A percentile compares a stretch with the other conserved stretches of the same genome.
Conservation (phyloP, 2,797 vertebrate species). For the Pseudocheirus occidentalis region DNA sequence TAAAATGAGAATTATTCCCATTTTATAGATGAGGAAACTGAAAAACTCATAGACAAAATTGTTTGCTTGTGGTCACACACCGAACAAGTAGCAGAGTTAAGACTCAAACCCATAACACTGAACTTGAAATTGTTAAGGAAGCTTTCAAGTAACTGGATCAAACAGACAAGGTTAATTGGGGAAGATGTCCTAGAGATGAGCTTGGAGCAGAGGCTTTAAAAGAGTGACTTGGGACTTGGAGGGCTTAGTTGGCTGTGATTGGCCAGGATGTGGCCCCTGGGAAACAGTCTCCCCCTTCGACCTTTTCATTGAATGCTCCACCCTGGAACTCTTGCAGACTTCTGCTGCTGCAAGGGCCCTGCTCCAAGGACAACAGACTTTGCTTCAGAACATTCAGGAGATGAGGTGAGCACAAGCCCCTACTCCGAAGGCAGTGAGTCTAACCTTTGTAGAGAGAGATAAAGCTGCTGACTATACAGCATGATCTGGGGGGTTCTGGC, state of each 20-base stretch:
- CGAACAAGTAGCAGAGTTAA: background rate
- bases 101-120: background rate
- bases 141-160: background rate
- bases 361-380: slow-evolving; percentile 51
- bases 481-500: background rate
- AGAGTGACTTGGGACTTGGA: background rate
- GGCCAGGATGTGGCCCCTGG: background rate
- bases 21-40: background rate
- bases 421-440: background rate
- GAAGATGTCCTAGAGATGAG: background rate
- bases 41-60: background rate
- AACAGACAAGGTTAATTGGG: background rate
- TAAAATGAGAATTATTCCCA: background rate
- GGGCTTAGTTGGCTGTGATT: background rate
- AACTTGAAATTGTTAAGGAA: background rate
- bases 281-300: background rate
- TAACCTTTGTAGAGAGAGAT: background rate
- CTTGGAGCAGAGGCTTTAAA: background rate
- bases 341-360: slow-evolving; percentile 51
- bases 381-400: slow-evolving; percentile 59
- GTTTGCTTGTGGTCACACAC: background rate
- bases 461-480: background rate
- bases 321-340: slow-evolving; percentile 52
- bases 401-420: slow-evolving; percentile 52
- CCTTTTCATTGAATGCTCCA: background rate